These are phyloP conservation scores for Eulemur albifrons DNA, from an alignment of 2,797 vertebrate species.

Conservation along the genomic window DNA sequence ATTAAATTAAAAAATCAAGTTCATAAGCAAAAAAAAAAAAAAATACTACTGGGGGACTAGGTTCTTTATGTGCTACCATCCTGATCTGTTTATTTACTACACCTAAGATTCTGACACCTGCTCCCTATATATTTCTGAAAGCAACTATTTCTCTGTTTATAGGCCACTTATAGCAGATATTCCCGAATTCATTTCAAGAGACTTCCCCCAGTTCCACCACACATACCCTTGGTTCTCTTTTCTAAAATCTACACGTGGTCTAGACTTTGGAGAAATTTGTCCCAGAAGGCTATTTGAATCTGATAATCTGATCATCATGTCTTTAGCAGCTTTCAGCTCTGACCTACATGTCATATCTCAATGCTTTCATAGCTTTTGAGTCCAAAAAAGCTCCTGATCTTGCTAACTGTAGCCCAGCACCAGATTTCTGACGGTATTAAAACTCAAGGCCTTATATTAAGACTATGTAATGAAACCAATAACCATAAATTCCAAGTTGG, in stretches of 20 bases:
- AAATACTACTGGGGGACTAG: too few species aligned
- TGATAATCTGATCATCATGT: not conserved
- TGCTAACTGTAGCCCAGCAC: not conserved
- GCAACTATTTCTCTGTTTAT: slow-evolving; percentile 8
- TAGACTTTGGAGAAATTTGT: slow-evolving; percentile 38
- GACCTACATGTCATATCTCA: slow-evolving; percentile 42
- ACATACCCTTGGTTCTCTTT: not conserved
- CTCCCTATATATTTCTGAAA: not conserved
- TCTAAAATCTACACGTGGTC: slow-evolving; percentile 45
- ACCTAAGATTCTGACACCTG: not conserved
- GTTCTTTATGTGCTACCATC: not conserved
- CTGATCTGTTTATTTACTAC: not conserved
- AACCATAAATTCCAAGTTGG: slow-evolving; percentile 54
- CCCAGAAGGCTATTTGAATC: slow-evolving; percentile 23
- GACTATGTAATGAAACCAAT: slow-evolving; percentile 60
- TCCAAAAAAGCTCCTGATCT: slow-evolving; percentile 68
- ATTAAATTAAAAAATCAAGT: not conserved
- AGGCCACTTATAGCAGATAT: not conserved
- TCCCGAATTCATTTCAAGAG: slow-evolving; percentile 45
- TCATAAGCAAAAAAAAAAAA: not conserved
- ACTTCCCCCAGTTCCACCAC: not conserved
- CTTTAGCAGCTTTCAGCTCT: slow-evolving; percentile 1
- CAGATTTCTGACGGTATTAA: slow-evolving; percentile 55
- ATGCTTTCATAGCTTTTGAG: slow-evolving; percentile 43
- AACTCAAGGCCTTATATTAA: slow-evolving; percentile 56